phyloP scores from a whole-genome alignment of 2,113 vertebrate genomes.

The Antigone vipio region DNA sequence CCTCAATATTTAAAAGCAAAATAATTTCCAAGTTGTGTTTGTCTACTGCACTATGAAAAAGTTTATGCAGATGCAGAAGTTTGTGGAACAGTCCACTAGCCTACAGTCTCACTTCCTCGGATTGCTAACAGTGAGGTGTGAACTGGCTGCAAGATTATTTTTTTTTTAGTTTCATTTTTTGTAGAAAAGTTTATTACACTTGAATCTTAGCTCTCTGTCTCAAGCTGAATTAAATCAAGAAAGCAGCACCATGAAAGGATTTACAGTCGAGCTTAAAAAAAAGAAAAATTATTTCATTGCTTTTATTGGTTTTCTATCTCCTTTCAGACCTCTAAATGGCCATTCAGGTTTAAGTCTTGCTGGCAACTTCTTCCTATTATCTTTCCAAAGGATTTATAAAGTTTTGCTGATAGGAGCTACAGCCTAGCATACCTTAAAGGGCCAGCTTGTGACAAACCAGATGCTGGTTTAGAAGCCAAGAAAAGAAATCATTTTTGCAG shows the following conservation, averaged over 20 bases:
- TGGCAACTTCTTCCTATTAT: not conserved
- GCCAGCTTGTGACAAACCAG: not conserved
- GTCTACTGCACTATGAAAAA: not conserved
- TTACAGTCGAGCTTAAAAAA: not conserved
- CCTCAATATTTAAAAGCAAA: not conserved
- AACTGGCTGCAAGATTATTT: not conserved
- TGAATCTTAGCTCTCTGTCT: not conserved
- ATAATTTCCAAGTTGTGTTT: not conserved
- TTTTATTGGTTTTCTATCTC: not conserved
- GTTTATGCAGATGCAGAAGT: not conserved
- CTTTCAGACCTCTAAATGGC: not conserved
- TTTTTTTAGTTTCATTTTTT: not conserved
- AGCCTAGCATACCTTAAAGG: not conserved
- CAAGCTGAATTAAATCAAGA: not conserved
- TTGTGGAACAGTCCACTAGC: not conserved
- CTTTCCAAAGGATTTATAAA: not conserved
- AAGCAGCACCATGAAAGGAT: not conserved
- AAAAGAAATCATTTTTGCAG: not conserved
- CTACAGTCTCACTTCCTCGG: not conserved
- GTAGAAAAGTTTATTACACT: rapidly evolving
- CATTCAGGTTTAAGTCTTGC: not conserved
- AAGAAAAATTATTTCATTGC: not conserved
- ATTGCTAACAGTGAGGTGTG: not conserved
- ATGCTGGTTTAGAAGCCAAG: not conserved
- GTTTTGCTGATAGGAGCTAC: not conserved